Conservation (phyloP, 2,797 vertebrate species). For the Acipenser ruthenus region DNA sequence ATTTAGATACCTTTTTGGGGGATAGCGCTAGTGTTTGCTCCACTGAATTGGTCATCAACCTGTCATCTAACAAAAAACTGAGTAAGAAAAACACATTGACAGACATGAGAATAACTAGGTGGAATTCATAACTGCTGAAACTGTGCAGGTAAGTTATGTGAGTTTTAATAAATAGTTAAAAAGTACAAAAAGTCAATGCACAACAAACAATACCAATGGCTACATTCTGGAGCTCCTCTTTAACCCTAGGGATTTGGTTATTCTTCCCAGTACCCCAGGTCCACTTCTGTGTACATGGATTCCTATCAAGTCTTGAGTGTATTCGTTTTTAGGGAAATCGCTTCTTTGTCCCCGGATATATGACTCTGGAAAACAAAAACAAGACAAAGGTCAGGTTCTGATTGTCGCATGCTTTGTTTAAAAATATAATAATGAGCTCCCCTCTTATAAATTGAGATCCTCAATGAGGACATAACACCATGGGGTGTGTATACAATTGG, state of each 20-base stretch:
- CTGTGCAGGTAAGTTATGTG: not conserved
- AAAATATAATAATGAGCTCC: too few relatives aligned
- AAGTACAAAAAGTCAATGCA: constrained; percentile 25
- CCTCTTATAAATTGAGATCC: too few relatives aligned
- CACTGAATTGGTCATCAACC: not conserved
- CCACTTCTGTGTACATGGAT: constrained; percentile 47
- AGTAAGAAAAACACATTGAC: too few relatives aligned
- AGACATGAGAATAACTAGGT: not conserved
- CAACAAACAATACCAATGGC: constrained; percentile 19
- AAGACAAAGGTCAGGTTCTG: not conserved
- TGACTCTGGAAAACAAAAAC: constrained; percentile 45
- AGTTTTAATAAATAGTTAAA: constrained; percentile 21
- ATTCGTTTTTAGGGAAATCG: constrained; percentile 45
- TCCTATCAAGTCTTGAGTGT: constrained; percentile 52
- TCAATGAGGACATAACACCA: too few relatives aligned
- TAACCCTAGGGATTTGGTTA: constrained; percentile 36
- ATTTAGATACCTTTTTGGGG: not conserved
- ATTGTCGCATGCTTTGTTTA: too few relatives aligned
- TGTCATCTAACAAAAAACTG: not conserved
- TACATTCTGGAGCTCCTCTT: constrained; percentile 44
- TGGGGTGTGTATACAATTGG: too few relatives aligned
- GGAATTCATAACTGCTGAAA: not conserved
- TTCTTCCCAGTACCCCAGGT: constrained; percentile 38
- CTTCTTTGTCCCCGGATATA: constrained; percentile 53
- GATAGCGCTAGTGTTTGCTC: not conserved